Evolutionary conservation across 2,113 vertebrate species (phyloP), one percentile per base, ranked within the genome.

Genomic region (Marmota flaviventris): DNA sequence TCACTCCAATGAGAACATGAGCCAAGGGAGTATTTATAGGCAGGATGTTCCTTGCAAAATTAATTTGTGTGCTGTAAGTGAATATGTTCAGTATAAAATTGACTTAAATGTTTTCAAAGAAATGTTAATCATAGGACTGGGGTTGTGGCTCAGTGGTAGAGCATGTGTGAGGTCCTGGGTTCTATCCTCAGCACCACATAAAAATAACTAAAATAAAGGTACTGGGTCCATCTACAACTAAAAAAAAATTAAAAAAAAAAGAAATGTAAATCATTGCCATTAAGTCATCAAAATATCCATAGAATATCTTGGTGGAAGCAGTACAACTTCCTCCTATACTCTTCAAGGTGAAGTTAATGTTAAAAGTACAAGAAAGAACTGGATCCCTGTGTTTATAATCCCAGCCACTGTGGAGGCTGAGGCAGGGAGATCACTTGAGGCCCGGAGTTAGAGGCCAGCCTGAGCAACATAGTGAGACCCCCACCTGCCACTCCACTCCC

Each of bases 1-100:
- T 97, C 42, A 27, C 27, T 89, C 39, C 78, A 85, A 16, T 61
- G 51, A 70, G 61, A 85, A 82, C 39, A 77, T 89, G 69, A 94
- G 22, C n/a, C 32, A 84, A 51, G 9, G 78, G 56, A 84, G 34
- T 89, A 61, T 83, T 82, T 58, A 45, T 69, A 85, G 87, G 39
- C n/a, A 70, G 24, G 29, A 20, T 89, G 72, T 22, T 89, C 24
- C 69, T 89, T 85, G 42, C 32, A 85, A 22, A 88, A 45, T 85
- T 73, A 69, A 88, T 93, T 69, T 89, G 78, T 73, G 27, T 11
- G 24, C 16, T 90, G 0, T 58, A 17, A 77, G 25, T 81, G 34
- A 89, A 45, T 65, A 45, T n/a, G 37, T 58, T 93, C 25, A 91
- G 22, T 10, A 2, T 84, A 91, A 78, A 93, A 82, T n/a, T 73